phyloP scores from a whole-genome alignment of 2,113 vertebrate species.

The Cyprinodon brontotheroides region DNA sequence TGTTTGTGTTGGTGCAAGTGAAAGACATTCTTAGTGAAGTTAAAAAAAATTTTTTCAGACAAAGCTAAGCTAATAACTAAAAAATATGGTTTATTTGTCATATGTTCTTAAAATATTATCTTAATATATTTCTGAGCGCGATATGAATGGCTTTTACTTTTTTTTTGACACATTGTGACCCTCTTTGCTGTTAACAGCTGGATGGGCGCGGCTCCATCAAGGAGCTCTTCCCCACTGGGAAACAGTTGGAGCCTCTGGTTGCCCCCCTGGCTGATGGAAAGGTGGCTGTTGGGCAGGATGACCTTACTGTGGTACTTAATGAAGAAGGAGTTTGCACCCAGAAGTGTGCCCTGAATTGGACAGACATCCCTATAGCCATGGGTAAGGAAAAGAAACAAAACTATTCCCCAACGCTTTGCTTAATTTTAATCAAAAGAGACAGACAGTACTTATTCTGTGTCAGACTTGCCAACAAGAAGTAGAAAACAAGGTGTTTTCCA shows the following conservation, averaged over 20 bases:
- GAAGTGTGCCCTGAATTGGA: slow-evolving; percentile 98
- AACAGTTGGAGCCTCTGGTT: slow-evolving; percentile 95
- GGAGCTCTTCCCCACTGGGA: slow-evolving; percentile 97
- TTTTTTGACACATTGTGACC: not conserved
- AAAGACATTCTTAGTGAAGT: not conserved
- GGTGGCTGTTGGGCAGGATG: slow-evolving; percentile 97
- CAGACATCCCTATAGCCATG: slow-evolving; percentile 98
- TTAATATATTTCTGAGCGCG: no score
- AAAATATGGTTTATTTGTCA: not conserved
- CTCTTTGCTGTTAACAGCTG: slow-evolving; percentile 79
- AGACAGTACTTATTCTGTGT: not conserved
- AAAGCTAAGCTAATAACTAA: not conserved
- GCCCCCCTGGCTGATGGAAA: slow-evolving; percentile 94
- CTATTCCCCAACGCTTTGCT: not conserved
- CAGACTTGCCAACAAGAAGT: not conserved
- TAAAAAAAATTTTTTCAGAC: not conserved
- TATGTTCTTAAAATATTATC: no score
- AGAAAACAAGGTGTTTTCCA: not conserved
- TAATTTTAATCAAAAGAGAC: not conserved
- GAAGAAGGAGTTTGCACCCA: slow-evolving; percentile 95
- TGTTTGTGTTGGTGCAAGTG: not conserved
- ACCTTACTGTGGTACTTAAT: slow-evolving; percentile 95
- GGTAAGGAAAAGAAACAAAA: slow-evolving; percentile 78
- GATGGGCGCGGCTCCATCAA: slow-evolving; percentile 95
- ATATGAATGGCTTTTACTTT: not conserved